These are phyloP conservation scores for Microdon myrmicae DNA, from an alignment of 2,888 invertebrate genomes.

Conservation along the genomic window DNA sequence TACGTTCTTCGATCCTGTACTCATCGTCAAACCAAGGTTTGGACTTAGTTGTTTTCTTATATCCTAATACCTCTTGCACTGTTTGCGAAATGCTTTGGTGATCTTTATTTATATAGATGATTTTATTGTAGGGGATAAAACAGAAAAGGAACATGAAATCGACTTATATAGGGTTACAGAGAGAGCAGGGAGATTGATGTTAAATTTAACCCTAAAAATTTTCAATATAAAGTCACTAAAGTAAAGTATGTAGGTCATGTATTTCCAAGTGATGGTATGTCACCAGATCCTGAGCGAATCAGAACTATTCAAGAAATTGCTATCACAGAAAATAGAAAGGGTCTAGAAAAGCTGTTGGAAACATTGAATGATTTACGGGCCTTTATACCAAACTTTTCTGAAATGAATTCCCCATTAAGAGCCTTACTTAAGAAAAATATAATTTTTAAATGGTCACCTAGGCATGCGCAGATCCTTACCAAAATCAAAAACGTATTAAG, in stretches of 20 bases:
- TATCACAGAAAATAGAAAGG: conserved; percentile 52
- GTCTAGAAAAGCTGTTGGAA: conserved; percentile 54
- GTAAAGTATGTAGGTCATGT: conserved; percentile 19
- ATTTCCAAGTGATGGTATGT: conserved; percentile 7
- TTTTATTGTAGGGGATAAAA: conserved; percentile 10
- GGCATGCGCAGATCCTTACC: conserved; percentile 38
- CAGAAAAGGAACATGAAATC: conserved; percentile 5
- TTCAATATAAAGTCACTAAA: conserved; percentile 6
- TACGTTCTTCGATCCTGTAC: no score
- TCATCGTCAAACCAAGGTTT: no score
- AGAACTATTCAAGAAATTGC: conserved; percentile 26
- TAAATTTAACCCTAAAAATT: conserved; percentile 6
- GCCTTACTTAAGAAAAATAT: conserved; percentile 53
- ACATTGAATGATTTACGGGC: conserved; percentile 48
- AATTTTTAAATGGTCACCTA: conserved; percentile 43
- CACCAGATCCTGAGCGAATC: conserved; percentile 12
- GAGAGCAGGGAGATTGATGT: conserved; percentile 19
- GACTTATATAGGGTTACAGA: conserved; percentile 12
- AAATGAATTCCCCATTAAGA: conserved; percentile 23
- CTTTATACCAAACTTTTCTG: conserved; percentile 8
- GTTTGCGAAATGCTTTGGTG: conserved; percentile 19
- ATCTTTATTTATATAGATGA: conserved; percentile 25
- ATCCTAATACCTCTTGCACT: no score
- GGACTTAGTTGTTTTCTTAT: no score
- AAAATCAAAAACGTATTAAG: no score